Conservation (phyloP, 2,888 invertebrate genomes). For the Gastrophysa polygoni region DNA sequence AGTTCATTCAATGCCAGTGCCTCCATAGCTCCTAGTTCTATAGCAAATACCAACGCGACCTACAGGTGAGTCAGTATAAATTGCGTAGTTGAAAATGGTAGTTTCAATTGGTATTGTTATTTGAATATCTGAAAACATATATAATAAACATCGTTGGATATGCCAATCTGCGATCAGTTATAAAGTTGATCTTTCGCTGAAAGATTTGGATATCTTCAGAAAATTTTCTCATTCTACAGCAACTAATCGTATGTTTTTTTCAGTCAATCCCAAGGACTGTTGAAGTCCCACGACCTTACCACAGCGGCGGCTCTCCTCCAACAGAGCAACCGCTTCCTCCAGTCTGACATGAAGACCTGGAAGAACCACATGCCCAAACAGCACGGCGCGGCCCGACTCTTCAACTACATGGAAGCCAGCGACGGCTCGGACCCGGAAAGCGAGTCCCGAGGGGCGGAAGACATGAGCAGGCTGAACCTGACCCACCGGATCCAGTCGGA, state of each 20-base stretch:
- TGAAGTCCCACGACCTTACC: conserved; percentile 50
- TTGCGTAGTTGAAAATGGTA: too few relatives aligned
- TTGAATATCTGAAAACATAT: too few relatives aligned
- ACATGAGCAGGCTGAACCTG: conserved; percentile 52
- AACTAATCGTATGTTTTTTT: background rate
- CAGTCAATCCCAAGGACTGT: conserved; percentile 26
- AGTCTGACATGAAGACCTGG: conserved; percentile 51
- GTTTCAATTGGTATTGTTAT: too few relatives aligned
- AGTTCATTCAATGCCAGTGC: conserved; percentile 43
- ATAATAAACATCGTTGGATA: too few relatives aligned
- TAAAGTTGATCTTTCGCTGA: too few relatives aligned
- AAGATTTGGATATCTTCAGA: too few relatives aligned
- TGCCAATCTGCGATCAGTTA: too few relatives aligned
- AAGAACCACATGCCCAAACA: conserved; percentile 54
- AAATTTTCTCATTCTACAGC: too few relatives aligned
- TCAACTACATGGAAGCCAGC: conserved; percentile 76
- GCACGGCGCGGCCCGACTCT: conserved; percentile 71
- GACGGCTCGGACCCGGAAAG: conserved; percentile 71
- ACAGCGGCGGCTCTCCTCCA: conserved; percentile 54
- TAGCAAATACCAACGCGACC: conserved; percentile 41
- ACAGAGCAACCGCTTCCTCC: conserved; percentile 53
- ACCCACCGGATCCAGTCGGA: conserved; percentile 60
- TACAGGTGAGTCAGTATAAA: conserved; percentile 52
- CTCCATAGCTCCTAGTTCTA: conserved; percentile 45
- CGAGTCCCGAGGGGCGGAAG: conserved; percentile 56